Percentiles rank a stretch among this genome's conserved stretches.
These are phyloP conservation scores for Argentina silus DNA, from an alignment of 2,797 vertebrate species.

Conservation along the genomic window DNA sequence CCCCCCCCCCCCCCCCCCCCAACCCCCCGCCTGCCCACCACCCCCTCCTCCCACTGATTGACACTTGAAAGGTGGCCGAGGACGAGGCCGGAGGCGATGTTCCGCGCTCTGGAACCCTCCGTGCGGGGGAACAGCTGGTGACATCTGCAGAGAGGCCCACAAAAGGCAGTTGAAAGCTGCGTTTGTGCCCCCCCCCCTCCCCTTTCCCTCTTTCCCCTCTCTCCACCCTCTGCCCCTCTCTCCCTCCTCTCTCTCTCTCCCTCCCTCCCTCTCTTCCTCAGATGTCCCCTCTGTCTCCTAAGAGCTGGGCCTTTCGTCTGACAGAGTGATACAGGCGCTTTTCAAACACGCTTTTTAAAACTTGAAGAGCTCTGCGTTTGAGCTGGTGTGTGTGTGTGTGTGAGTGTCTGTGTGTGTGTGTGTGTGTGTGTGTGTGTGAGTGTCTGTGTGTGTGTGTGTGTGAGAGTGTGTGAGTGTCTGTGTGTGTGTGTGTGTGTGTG, in stretches of 20 bases:
- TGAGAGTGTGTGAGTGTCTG: no score
- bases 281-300: slow-evolving; percentile 71
- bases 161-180: slow-evolving; percentile 99
- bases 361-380: slow-evolving; percentile 71
- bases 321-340: slow-evolving; percentile 66
- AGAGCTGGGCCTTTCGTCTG: slow-evolving; percentile 70
- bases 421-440: neutral
- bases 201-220: slow-evolving; percentile 4
- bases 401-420: neutral
- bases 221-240: neutral
- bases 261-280: slow-evolving; percentile 55
- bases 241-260: slow-evolving; percentile 17
- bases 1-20: slow-evolving; percentile 11
- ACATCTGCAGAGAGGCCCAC: slow-evolving; percentile 99
- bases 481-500: no score
- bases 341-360: slow-evolving; percentile 74
- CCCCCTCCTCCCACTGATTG: slow-evolving; percentile 94
- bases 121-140: slow-evolving; percentile 99
- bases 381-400: slow-evolving; percentile 30
- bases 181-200: slow-evolving; percentile 86
- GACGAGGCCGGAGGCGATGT: slow-evolving; percentile 97
- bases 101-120: slow-evolving; percentile 95
- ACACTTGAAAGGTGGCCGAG: slow-evolving; percentile 99
- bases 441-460: no score
- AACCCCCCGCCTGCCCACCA: neutral